These are phyloP conservation scores for Amphipoea oculea DNA, from an alignment of 2,888 invertebrate genomes.

Conservation along the genomic window DNA sequence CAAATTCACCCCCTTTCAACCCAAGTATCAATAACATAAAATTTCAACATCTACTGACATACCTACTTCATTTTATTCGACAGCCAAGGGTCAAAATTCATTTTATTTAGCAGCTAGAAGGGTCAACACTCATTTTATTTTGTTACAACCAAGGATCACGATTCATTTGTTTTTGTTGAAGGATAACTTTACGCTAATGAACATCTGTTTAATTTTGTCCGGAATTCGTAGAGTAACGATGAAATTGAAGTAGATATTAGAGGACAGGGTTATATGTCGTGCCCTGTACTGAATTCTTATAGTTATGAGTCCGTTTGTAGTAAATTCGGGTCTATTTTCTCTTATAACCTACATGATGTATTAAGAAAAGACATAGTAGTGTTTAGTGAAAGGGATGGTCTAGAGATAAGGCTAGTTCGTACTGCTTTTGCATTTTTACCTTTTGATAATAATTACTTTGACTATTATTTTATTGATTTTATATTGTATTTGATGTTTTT, in stretches of 20 bases:
- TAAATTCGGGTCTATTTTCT: neutral
- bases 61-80: conserved; percentile 56
- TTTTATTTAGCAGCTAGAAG: conserved; percentile 46
- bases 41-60: conserved; percentile 46
- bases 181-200: conserved; percentile 47
- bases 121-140: conserved; percentile 52
- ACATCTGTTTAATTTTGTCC: conserved; percentile 54
- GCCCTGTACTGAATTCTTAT: neutral
- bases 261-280: neutral
- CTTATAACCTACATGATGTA: neutral
- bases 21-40: conserved; percentile 55
- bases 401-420: neutral
- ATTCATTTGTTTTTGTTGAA: conserved; percentile 49
- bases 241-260: conserved; percentile 8
- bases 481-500: no score
- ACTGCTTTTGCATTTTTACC: neutral
- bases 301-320: conserved; percentile 10
- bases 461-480: no score
- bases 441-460: no score
- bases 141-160: conserved; percentile 37
- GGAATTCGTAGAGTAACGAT: conserved; percentile 24
- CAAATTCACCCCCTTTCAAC: conserved; percentile 49
- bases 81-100: conserved; percentile 52
- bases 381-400: neutral
- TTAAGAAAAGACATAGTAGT: neutral